A percentile compares a stretch with the other conserved stretches of the same genome.
phyloP scores from a whole-genome alignment of 2,888 invertebrate species.

The Morpho helenor region DNA sequence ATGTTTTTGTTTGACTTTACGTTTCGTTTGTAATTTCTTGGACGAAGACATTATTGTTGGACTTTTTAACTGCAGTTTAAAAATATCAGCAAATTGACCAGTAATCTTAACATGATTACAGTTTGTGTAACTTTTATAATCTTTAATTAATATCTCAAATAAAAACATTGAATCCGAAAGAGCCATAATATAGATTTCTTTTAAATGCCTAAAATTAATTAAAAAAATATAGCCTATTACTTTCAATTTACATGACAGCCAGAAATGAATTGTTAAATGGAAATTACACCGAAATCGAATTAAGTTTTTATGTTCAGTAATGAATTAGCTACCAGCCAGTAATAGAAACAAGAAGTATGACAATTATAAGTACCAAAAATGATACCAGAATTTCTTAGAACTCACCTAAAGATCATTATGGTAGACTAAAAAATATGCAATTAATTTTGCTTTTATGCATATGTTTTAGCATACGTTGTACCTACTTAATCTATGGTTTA shows the following conservation, averaged over 20 bases:
- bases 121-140: constrained; percentile 42
- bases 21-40: constrained; percentile 25
- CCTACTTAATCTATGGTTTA: too few relatives aligned
- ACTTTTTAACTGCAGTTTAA: constrained; percentile 47
- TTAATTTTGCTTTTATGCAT: too few relatives aligned
- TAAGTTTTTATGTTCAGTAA: too few relatives aligned
- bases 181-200: constrained; percentile 43
- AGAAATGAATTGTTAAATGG: constrained; percentile 28
- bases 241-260: constrained; percentile 44
- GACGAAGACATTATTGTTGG: constrained; percentile 32
- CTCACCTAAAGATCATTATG: too few relatives aligned
- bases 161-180: constrained; percentile 60
- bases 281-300: too few relatives aligned
- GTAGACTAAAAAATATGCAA: too few relatives aligned
- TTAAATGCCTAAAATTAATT: constrained; percentile 16
- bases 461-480: too few relatives aligned
- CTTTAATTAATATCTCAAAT: constrained; percentile 53
- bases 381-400: too few relatives aligned
- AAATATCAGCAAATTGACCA: constrained; percentile 54
- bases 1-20: constrained; percentile 33
- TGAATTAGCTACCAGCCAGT: too few relatives aligned
- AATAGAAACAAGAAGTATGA: too few relatives aligned
- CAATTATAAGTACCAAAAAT: too few relatives aligned
- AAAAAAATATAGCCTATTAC: constrained; percentile 30
- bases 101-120: constrained; percentile 45